Base-by-base conservation (phyloP, 2,797 vertebrate species). In the Leuciscus waleckii region DNA sequence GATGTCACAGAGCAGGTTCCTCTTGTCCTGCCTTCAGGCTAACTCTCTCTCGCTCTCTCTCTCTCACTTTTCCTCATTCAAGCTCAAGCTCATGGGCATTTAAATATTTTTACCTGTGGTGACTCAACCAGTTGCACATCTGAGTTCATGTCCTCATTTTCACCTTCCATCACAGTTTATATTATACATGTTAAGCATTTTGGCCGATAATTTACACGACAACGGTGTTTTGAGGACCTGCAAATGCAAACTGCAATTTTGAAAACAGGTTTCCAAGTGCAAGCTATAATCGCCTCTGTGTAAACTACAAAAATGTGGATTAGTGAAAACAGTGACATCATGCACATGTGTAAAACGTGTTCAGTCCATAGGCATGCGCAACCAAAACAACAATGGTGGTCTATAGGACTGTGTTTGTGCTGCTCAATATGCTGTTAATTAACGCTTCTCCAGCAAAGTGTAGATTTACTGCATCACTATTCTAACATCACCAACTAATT, bases 1-100 rank as follows among this genome's bases (percentile, higher is more conserved):
- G 94, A 92, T 90, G 90, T 89, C 91, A 92, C 85, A 88, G 87
- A 91, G 92, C 85, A 91, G 88, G 89, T 88, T 88, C 75, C n/a
- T 81, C 86, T 85, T 10, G 81, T 84, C 68, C 83, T 37, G 41
- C 51, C 79, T 73, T 83, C 83, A 26, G 29, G 37, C 41, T 51
- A n/a, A 29, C 26, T 58, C 71, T 71, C 83, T 78, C 61, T 29
- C 43, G 23, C 19, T 74, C 46, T 81, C 37, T 56, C 19, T 85
- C 4, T 14, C 4, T 51, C 61, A 61, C 61, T 41, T 51, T 85
- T 37, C 32, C 68, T 63, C 21, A 35, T 35, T 79, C 14, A 79
- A 10, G 23, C 46, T 29, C 9, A 39, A 29, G 17, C 65, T 67
- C 39, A 83, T 75, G 23, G 21, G 7, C 11, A 67, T 77, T 84